A percentile compares a stretch with the other conserved stretches of the same genome.
These are phyloP conservation scores for Zoroaster sp. DNA, from an alignment of 53 echinoderm and acorn worm genomes.

Conservation along the genomic window DNA sequence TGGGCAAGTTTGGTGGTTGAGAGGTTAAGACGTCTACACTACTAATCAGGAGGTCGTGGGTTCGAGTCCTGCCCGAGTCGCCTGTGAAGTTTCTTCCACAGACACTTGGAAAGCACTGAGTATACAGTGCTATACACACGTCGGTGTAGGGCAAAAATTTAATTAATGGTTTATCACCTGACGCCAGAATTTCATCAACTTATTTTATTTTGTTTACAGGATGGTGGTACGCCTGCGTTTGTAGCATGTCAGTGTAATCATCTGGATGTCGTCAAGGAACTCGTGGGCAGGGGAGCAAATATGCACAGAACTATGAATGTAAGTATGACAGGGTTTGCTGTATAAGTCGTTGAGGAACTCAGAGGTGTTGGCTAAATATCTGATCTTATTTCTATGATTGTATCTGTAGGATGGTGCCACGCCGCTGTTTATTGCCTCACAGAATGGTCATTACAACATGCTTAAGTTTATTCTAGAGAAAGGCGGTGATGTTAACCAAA, in stretches of 20 bases:
- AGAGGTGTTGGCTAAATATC: not conserved
- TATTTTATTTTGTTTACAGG: constrained; percentile 50
- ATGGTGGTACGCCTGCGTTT: constrained; percentile 91
- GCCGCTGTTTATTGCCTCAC: constrained; percentile 79
- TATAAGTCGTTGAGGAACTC: not conserved
- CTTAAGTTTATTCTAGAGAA: constrained; percentile 74
- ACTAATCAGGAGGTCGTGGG: too few species aligned
- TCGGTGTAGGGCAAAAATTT: too few species aligned
- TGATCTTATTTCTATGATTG: not conserved
- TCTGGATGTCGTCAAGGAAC: constrained; percentile 81
- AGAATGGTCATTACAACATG: constrained; percentile 89
- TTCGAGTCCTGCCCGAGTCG: too few species aligned
- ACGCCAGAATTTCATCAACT: not conserved
- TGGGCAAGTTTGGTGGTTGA: too few species aligned
- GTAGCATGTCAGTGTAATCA: constrained; percentile 97
- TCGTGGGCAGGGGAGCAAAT: constrained; percentile 76
- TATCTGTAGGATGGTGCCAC: constrained; percentile 84
- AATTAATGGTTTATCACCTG: not conserved
- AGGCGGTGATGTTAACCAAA: constrained; percentile 76
- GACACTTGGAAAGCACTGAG: too few species aligned
- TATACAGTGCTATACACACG: not conserved
- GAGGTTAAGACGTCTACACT: too few species aligned
- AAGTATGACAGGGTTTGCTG: not conserved
- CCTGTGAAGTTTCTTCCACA: too few species aligned
- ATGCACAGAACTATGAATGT: constrained; percentile 86